phyloP scores from a whole-genome alignment of 2,797 vertebrate species.

The Etheostoma nigrum region DNA sequence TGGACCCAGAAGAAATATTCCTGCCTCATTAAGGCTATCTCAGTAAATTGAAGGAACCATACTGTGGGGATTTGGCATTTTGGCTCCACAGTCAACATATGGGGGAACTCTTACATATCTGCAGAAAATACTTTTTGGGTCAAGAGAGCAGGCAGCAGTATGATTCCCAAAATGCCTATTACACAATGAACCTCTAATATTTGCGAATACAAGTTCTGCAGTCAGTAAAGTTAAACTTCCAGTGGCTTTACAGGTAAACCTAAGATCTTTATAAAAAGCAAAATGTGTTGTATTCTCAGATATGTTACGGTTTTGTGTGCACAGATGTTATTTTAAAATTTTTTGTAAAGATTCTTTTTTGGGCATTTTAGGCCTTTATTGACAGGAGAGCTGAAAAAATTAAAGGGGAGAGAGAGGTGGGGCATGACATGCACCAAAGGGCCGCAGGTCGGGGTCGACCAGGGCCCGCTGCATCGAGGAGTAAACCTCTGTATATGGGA shows the following conservation, averaged over 20 bases:
- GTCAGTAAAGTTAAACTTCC: constrained; percentile 1
- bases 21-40: constrained; percentile 11
- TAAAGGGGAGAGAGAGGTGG: no score
- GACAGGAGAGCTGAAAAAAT: no score
- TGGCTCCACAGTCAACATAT: constrained; percentile 4
- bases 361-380: no score
- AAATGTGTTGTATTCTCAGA: no score
- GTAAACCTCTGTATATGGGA: no score
- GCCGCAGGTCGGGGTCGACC: no score
- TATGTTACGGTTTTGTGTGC: no score
- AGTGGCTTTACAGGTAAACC: neutral
- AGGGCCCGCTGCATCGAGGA: no score
- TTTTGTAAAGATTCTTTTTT: no score
- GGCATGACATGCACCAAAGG: no score
- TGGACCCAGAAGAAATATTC: constrained; percentile 16
- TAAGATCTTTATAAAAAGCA: neutral
- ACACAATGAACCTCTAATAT: constrained; percentile 1
- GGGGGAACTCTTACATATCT: neutral
- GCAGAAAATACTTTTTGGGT: neutral
- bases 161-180: constrained; percentile 14
- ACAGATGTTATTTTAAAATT: no score
- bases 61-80: constrained; percentile 9
- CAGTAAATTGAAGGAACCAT: constrained; percentile 10
- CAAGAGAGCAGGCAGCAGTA: neutral
- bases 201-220: neutral